Evolutionary conservation across 2,888 invertebrate genomes (phyloP), one percentile per base, ranked within the genome.

Genomic region (Rotaria macrura): DNA sequence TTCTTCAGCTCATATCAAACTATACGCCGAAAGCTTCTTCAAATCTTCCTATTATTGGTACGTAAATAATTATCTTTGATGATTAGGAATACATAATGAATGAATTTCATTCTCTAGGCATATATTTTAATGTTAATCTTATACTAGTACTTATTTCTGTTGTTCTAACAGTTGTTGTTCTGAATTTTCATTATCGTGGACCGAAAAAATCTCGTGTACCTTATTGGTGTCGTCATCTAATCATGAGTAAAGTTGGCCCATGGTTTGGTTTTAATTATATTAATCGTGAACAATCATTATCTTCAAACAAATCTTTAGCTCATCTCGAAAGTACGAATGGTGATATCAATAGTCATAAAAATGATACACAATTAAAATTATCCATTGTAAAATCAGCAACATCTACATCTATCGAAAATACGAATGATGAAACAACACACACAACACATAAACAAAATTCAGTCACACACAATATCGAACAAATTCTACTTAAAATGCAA

Each of bases 1-100:
- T 85, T 49, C 57, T 85, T 20, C 85, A 85, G 38, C 43, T 85
- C 14, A 85, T 85, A 25, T 83, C 85, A 14, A 55, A 85, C 23
- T 85, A 85, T 65, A 85, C 85, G 38, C 85, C 85, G 25, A 85
- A 85, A 84, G 85, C 85, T 43, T 57, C 85, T 25, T 84, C 72
- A 47, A 74, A 52, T 29, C 43, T 85, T 49, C 85, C 85, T 5
- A 84, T 85, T 34, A 85, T 85, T 34, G 84, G 84, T 84, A 84
- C 34, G 23, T 72, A 72, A 23, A 49, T 9, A 49, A 17, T n/a
- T n/a, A n/a, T 17, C 10, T 49, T 49, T 49, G 14, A 49, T 49
- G 17, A 49, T 49, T 14, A 17, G 6, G 10, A 43, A 43, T 14
- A 49, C 14, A 49, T 12, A 49, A 14, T 49, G 49, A 49, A 49